Evolutionary conservation across 1,140 invertebrate species (phyloP), one percentile per base, ranked within the genome.

Genomic region (Oreohelix idahoensis): DNA sequence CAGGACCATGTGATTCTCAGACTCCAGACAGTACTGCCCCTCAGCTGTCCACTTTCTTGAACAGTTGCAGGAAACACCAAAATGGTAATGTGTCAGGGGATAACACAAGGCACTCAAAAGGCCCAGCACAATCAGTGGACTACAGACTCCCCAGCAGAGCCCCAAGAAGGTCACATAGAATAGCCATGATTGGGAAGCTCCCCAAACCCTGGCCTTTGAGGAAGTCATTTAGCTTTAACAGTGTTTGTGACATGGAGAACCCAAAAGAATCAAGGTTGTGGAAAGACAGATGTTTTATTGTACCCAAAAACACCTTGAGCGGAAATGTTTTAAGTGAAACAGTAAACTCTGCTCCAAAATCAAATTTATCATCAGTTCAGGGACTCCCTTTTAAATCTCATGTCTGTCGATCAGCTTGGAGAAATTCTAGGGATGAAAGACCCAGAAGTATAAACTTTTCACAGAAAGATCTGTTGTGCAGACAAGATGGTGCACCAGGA

Each of bases 171-270:
- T 76, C 74, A 13, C 45, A 26, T 1, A 39, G 74, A 20, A 49
- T 76, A 20, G 74, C 74, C 20, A 76, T 51, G 42, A 49, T 4
- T 32, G 74, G 74, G 1, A 76, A 36, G 17, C 23, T 20, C 26
- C 39, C 39, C 11, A 76, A 51, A 35, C 74, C 74, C 17, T 76
- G 74, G 74, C 23, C 74, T 23, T 49, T 76, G 17, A 39, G 53
- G 45, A 76, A 76, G 45, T 76, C 74, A 45, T 35, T n/a, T 4
- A 76, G 74, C 29, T 76, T 42, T 51, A 76, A 39, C 10, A 76
- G 15, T 35, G 45, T 36, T 8, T 2, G 15, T 51, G 45, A 76
- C n/a, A 42, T 20, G 36, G 36, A 26, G 38, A 20, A 5, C 2
- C 4, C 20, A 23, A 5, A n/a, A n/a, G 26, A n/a, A 20, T 58